Evolutionary conservation across 2,888 invertebrate genomes (phyloP), one percentile per base, ranked within the genome.

Genomic region (Listrodromus nycthemerus): DNA sequence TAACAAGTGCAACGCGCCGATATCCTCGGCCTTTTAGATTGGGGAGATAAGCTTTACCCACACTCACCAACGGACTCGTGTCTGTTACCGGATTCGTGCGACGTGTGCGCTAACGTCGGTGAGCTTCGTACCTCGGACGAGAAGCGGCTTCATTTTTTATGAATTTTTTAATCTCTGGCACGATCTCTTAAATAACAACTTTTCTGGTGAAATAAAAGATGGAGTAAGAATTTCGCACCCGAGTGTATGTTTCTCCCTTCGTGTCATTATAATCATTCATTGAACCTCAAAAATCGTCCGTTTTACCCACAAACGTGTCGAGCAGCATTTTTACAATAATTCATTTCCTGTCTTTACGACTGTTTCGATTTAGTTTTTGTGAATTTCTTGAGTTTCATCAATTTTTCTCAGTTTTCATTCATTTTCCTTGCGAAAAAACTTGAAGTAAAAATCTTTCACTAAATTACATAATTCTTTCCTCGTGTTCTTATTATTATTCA

Each of bases 1-100:
- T 90, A 90, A 92, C 91, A 91, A 91, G 91, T 90, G 88, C 90
- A 88, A 87, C 80, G 85, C 82, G 87, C 88, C 88, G 87, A 91
- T 89, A 88, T 83, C 86, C 81, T 85, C 86, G 87, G 84, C 87
- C 87, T 89, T 90, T 90, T 85, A 91, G 92, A 92, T 92, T 89
- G 88, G 85, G 80, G 79, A 85, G 91, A 91, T 90, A 91, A 85
- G 88, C 83, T 84, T 69, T 69, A 82, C 78, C 84, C 78, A 82
- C 75, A 71, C 81, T 77, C 81, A 85, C 80, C 77, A 87, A 87
- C 85, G 85, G 85, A 86, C 85, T 87, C 87, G 85, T 84, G 87
- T 48, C 74, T 75, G 30, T 24, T 70, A 66, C 69, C 70, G 73
- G 81, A 79, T 73, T 71, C 71, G 84, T 85, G 80, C 83, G 58